Evolutionary conservation across 2,888 invertebrate genomes (phyloP).

Genomic region (Plutella xylostella): DNA sequence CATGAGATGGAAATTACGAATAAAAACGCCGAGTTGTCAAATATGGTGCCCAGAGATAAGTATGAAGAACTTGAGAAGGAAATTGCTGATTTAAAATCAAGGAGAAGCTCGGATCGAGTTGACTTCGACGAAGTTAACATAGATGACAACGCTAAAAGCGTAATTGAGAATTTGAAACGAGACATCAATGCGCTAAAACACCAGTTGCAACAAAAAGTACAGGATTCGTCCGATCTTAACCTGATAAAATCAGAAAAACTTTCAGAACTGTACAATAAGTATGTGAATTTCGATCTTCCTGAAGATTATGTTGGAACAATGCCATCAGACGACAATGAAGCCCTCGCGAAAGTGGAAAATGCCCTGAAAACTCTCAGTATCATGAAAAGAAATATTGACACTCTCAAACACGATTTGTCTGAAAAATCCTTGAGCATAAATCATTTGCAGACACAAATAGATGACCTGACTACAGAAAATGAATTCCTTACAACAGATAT

Average conservation of each 20-base stretch:
- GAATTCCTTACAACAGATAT: constrained; percentile 58
- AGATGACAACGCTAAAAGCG: constrained; percentile 61
- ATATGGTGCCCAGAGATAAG: constrained; percentile 41
- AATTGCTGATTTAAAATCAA: constrained; percentile 40
- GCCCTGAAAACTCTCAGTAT: constrained; percentile 68
- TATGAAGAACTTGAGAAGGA: constrained; percentile 48
- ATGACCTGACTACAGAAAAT: constrained; percentile 63
- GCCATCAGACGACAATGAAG: constrained; percentile 44
- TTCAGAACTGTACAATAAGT: constrained; percentile 55
- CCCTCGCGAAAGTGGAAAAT: constrained; percentile 59
- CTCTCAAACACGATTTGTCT: constrained; percentile 66
- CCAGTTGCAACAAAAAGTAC: constrained; percentile 40
- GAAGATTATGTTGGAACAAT: constrained; percentile 59
- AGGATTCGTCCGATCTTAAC: constrained; percentile 26
- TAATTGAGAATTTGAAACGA: constrained; percentile 59
- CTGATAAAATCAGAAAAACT: constrained; percentile 46
- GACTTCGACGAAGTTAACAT: constrained; percentile 56
- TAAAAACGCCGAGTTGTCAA: constrained; percentile 35
- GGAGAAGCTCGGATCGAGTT: constrained; percentile 35
- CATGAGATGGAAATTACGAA: constrained; percentile 49
- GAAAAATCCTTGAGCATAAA: constrained; percentile 66
- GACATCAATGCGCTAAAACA: constrained; percentile 54
- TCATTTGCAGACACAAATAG: constrained; percentile 66
- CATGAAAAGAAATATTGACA: constrained; percentile 70
- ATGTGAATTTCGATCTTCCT: constrained; percentile 59